A percentile compares a stretch with the other conserved stretches of the same genome.
phyloP scores from a whole-genome alignment of 2,888 invertebrate species.

The Cantharis flavilabris region DNA sequence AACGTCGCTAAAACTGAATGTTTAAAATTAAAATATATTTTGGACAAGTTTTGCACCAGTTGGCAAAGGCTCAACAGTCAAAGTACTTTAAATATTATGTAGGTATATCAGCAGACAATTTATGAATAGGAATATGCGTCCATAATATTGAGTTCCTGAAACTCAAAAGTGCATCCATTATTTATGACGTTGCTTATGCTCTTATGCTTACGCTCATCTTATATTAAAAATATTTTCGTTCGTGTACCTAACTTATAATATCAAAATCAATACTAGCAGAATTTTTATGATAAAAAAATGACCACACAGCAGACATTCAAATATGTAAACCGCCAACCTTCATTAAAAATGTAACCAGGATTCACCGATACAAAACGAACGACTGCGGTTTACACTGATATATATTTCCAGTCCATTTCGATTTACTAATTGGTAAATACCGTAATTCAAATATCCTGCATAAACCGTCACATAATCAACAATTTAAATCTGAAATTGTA shows the following conservation, averaged over 20 bases:
- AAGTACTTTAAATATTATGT: conserved; percentile 11
- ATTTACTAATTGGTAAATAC: background rate
- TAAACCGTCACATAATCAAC: background rate
- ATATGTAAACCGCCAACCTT: background rate
- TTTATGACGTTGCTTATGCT: background rate
- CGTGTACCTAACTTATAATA: background rate
- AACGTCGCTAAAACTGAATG: background rate
- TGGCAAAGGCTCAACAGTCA: conserved; percentile 1
- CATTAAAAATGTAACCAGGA: background rate
- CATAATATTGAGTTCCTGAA: background rate
- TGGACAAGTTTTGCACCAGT: conserved; percentile 2
- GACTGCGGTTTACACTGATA: background rate
- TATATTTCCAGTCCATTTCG: background rate
- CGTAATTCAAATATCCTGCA: background rate
- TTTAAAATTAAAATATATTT: background rate
- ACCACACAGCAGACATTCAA: background rate
- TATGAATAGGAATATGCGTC: background rate
- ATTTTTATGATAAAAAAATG: background rate
- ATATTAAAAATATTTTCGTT: background rate
- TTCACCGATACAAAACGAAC: background rate
- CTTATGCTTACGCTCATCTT: background rate
- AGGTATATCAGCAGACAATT: background rate
- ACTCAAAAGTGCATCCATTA: background rate
- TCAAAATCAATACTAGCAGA: background rate
- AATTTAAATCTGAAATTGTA: background rate